phyloP scores from a whole-genome alignment of 2,888 invertebrate genomes.

The Acronicta alni region DNA sequence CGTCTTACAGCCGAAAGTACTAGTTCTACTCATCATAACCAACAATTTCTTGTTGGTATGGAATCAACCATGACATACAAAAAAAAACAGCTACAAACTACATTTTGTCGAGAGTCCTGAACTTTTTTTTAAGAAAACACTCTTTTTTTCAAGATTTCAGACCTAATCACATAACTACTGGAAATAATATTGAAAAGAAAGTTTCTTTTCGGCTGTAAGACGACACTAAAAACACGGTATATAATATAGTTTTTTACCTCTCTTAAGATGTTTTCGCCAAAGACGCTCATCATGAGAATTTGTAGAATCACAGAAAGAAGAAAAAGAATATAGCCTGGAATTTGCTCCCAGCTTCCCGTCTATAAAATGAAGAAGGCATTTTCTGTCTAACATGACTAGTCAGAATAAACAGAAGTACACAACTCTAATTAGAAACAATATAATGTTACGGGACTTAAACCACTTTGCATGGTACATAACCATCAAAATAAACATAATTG shows the following conservation, averaged over 20 bases:
- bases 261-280: constrained; percentile 76
- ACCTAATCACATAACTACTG: too few species aligned
- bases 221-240: too few species aligned
- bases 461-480: background rate
- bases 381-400: background rate
- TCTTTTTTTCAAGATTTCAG: too few species aligned
- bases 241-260: constrained; percentile 62
- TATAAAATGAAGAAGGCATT: constrained; percentile 32
- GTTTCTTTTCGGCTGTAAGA: too few species aligned
- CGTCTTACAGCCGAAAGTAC: too few species aligned
- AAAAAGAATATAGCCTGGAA: constrained; percentile 74
- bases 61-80: too few species aligned
- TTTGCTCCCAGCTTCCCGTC: constrained; percentile 65
- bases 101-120: too few species aligned
- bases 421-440: background rate
- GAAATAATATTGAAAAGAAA: too few species aligned
- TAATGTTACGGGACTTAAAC: background rate
- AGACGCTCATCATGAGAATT: constrained; percentile 79
- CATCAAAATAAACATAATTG: constrained; percentile 21
- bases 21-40: too few species aligned
- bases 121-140: too few species aligned
- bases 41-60: too few species aligned
- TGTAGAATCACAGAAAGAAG: constrained; percentile 73
- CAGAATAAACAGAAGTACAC: background rate
- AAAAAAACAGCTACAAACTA: too few species aligned